These are phyloP conservation scores for Phengaris alcon DNA, from an alignment of 2,888 invertebrate species.

Conservation along the genomic window DNA sequence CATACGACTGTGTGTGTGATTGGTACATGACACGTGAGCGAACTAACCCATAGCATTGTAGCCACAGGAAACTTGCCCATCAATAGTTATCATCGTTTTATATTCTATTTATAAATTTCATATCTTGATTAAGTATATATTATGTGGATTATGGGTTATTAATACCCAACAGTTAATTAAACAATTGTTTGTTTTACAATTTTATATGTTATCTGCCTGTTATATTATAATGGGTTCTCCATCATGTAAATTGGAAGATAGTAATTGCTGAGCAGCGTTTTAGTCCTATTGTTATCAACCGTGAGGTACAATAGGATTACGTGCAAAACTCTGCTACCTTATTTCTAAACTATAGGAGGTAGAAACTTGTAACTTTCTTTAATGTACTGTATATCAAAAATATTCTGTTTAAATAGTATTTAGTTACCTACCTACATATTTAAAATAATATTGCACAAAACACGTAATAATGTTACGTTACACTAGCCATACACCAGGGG, in stretches of 20 bases:
- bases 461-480: no score
- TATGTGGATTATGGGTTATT: background rate
- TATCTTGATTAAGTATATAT: slow-evolving; percentile 36
- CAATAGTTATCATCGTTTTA: slow-evolving; percentile 40
- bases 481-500: no score
- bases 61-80: slow-evolving; percentile 56
- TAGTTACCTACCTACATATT: no score
- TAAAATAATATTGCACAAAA: no score
- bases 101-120: slow-evolving; percentile 41
- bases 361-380: no score
- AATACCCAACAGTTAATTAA: background rate
- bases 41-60: slow-evolving; percentile 52
- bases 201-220: background rate
- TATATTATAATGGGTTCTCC: background rate
- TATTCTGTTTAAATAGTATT: no score
- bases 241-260: slow-evolving; percentile 1
- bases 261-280: background rate
- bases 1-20: slow-evolving; percentile 60
- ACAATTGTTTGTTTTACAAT: background rate
- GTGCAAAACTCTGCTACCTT: no score
- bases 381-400: no score
- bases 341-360: no score
- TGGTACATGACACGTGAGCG: slow-evolving; percentile 48
- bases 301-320: background rate
- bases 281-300: background rate